phyloP scores from a whole-genome alignment of 2,888 invertebrate genomes.

The Rhorus exstirpatorius region DNA sequence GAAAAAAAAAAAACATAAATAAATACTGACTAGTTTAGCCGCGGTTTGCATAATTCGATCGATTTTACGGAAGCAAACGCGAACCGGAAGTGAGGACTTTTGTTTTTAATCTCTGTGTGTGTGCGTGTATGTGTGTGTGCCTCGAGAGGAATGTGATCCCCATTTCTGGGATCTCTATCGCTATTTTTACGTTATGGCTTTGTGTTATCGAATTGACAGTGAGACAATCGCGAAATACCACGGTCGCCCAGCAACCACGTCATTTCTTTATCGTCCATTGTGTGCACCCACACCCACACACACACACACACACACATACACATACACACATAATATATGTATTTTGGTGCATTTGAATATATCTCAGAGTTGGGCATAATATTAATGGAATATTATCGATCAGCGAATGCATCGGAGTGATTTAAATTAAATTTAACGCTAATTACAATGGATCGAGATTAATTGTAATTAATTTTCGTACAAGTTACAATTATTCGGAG shows the following conservation, averaged over 20 bases:
- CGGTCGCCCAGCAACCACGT: constrained; percentile 68
- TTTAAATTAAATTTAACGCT: no score
- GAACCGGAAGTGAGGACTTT: constrained; percentile 67
- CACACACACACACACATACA: constrained; percentile 40
- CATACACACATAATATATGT: constrained; percentile 21
- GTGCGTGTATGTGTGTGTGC: constrained; percentile 23
- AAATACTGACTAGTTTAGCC: constrained; percentile 82
- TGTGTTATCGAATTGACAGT: constrained; percentile 65
- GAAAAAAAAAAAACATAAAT: constrained; percentile 73
- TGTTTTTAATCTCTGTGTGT: constrained; percentile 18
- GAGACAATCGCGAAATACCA: constrained; percentile 51
- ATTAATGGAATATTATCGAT: no score
- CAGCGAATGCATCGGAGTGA: no score
- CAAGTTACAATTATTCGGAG: no score
- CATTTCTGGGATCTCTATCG: constrained; percentile 54
- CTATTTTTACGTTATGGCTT: constrained; percentile 51
- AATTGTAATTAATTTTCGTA: no score
- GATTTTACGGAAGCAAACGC: constrained; percentile 59
- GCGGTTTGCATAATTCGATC: constrained; percentile 52
- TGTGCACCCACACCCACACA: constrained; percentile 25
- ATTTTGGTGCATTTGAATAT: background rate
- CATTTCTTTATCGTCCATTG: constrained; percentile 46
- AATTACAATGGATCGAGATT: no score
- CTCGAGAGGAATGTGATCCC: constrained; percentile 69
- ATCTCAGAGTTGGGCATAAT: no score